These are phyloP conservation scores for Polypterus bichir DNA, from an alignment of 2,113 vertebrate species.

Conservation along the genomic window DNA sequence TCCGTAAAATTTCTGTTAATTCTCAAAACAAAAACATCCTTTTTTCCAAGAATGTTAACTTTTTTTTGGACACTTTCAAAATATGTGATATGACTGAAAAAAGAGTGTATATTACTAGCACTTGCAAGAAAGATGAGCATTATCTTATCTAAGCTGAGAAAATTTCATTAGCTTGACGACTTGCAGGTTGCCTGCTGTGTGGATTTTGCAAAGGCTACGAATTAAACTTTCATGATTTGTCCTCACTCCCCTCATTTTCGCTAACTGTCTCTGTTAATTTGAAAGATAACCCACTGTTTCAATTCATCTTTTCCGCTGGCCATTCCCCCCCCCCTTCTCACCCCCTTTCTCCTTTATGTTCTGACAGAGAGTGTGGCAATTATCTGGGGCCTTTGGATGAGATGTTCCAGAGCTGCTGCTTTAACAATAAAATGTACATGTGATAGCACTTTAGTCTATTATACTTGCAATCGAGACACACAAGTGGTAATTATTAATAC, in stretches of 20 bases:
- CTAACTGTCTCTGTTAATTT: slow-evolving; percentile 81
- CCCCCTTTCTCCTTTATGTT: slow-evolving; percentile 34
- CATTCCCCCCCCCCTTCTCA: slow-evolving; percentile 52
- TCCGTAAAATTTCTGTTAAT: too few relatives aligned
- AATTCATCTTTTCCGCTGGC: slow-evolving; percentile 72
- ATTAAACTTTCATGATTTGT: slow-evolving; percentile 80
- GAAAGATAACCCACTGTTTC: slow-evolving; percentile 81
- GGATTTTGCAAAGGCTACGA: slow-evolving; percentile 75
- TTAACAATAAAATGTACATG: slow-evolving; percentile 76
- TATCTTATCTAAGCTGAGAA: slow-evolving; percentile 75
- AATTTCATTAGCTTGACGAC: slow-evolving; percentile 78
- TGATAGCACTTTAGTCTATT: slow-evolving; percentile 82
- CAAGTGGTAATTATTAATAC: slow-evolving; percentile 74
- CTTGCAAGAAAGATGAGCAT: slow-evolving; percentile 49
- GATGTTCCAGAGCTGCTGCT: slow-evolving; percentile 75
- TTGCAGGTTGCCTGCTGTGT: slow-evolving; percentile 77
- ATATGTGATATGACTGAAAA: not conserved
- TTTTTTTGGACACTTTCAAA: too few relatives aligned
- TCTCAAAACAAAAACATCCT: too few relatives aligned
- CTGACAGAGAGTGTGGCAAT: slow-evolving; percentile 78
- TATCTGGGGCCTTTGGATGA: slow-evolving; percentile 69
- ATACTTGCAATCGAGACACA: slow-evolving; percentile 78
- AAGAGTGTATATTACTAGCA: not conserved
- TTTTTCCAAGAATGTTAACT: too few relatives aligned
- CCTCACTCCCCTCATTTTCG: slow-evolving; percentile 32